Evolutionary conservation across 1,140 invertebrate species (phyloP).

Genomic region (Ostrea denselamellosa): DNA sequence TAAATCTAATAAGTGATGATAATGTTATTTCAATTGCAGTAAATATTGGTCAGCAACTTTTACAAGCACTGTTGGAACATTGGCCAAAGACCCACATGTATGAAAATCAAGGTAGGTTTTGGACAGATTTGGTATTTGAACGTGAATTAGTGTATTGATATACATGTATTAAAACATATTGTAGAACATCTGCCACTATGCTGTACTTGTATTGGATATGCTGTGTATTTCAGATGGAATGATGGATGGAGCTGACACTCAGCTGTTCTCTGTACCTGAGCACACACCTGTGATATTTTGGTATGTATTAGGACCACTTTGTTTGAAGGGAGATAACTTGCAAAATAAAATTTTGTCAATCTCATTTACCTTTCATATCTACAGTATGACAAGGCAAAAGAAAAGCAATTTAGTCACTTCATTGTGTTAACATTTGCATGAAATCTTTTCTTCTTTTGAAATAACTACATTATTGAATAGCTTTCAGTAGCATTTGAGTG

Average conservation of each 20-base stretch:
- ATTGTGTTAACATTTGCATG: no score
- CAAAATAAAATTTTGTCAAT: no score
- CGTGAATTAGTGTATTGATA: no score
- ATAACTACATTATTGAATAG: no score
- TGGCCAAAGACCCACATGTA: slow-evolving; percentile 86
- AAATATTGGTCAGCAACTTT: slow-evolving; percentile 95
- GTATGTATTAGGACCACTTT: slow-evolving; percentile 80
- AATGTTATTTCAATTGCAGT: slow-evolving; percentile 81
- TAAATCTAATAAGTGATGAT: neutral
- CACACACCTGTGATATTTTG: slow-evolving; percentile 98
- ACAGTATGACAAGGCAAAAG: no score
- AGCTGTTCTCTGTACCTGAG: slow-evolving; percentile 90
- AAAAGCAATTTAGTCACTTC: no score
- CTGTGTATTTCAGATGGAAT: slow-evolving; percentile 55
- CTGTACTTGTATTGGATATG: neutral
- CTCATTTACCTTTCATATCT: no score
- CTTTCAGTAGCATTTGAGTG: no score
- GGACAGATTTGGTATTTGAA: no score
- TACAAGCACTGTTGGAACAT: slow-evolving; percentile 96
- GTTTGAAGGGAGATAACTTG: no score
- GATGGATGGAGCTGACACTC: slow-evolving; percentile 56
- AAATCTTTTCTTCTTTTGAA: no score
- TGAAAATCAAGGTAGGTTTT: slow-evolving; percentile 56
- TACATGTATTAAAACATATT: no score
- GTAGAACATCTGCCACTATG: neutral